Conservation (phyloP, 1,140 invertebrate species). For the Drosophila sp. region DNA sequence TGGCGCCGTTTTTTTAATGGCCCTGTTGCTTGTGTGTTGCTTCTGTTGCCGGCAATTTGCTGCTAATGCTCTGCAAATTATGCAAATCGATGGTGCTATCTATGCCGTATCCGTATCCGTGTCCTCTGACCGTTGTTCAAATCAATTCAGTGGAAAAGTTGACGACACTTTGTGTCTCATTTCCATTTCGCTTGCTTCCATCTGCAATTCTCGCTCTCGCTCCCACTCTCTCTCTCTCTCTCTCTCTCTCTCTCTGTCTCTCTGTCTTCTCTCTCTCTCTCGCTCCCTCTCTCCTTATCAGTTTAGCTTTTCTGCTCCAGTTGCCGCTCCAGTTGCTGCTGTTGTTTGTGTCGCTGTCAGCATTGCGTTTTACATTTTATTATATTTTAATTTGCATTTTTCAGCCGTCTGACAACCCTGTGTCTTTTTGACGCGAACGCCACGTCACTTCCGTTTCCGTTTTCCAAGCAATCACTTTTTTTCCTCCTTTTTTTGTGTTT, state of each 20-base stretch:
- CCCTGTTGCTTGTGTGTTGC: too few relatives aligned
- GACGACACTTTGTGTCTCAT: slow-evolving; percentile 60
- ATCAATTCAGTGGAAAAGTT: slow-evolving; percentile 83
- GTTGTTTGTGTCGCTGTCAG: slow-evolving; percentile 8
- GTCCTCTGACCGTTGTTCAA: slow-evolving; percentile 49
- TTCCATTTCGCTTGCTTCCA: slow-evolving; percentile 49
- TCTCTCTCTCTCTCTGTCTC: neutral
- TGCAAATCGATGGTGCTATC: slow-evolving; percentile 64
- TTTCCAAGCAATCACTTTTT: slow-evolving; percentile 25
- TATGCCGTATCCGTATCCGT: slow-evolving; percentile 29
- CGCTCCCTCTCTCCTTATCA: neutral
- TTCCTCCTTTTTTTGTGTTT: neutral
- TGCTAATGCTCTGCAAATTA: slow-evolving; percentile 72
- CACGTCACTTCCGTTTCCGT: slow-evolving; percentile 73
- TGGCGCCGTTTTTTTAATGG: slow-evolving; percentile 68
- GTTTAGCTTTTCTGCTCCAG: slow-evolving; percentile 24
- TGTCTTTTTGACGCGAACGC: slow-evolving; percentile 9
- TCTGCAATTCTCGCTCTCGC: slow-evolving; percentile 13
- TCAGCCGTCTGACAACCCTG: slow-evolving; percentile 61
- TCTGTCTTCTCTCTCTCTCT: slow-evolving; percentile 4
- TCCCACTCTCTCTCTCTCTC: neutral
- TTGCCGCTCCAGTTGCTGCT: slow-evolving; percentile 10
- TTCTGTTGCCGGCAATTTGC: slow-evolving; percentile 70
- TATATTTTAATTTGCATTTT: slow-evolving; percentile 81
- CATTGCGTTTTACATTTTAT: slow-evolving; percentile 77